Percentiles rank a stretch among this genome's conserved stretches.
Evolutionary conservation across 2,888 invertebrate species (phyloP).

Genomic region (Drosophila anomelani): DNA sequence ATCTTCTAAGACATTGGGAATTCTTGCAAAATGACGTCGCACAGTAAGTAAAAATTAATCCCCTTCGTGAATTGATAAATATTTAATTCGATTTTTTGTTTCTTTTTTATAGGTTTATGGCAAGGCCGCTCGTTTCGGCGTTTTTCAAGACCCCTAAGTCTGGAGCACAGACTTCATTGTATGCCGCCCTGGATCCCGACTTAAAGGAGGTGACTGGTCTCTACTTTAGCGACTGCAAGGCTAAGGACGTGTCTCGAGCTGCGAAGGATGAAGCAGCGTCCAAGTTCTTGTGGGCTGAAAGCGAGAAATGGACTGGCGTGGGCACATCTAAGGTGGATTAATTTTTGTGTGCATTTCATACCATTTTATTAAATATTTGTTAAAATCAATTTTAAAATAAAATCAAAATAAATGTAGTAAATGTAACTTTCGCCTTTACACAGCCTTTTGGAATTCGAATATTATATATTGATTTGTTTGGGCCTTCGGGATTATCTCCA

Average conservation of each 20-base stretch:
- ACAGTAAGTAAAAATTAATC: conserved; percentile 17
- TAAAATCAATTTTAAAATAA: background rate
- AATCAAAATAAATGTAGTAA: background rate
- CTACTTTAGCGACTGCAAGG: conserved; percentile 87
- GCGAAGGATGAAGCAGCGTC: conserved; percentile 86
- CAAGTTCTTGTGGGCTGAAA: conserved; percentile 87
- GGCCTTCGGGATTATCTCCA: background rate
- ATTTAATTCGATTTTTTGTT: background rate
- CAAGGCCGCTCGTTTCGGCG: conserved; percentile 77
- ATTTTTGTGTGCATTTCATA: background rate
- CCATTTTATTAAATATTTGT: conserved; percentile 8
- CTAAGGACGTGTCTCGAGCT: conserved; percentile 85
- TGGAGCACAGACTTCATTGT: conserved; percentile 83
- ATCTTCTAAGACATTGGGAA: conserved; percentile 90
- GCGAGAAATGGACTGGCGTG: conserved; percentile 82
- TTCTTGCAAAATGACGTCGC: conserved; percentile 86
- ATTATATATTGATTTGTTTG: background rate
- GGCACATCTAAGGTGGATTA: conserved; percentile 9
- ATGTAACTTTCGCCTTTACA: too few species aligned
- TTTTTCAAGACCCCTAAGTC: conserved; percentile 78
- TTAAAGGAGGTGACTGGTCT: conserved; percentile 75
- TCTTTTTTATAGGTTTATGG: conserved; percentile 27
- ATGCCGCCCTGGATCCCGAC: conserved; percentile 82
- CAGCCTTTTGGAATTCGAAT: background rate
- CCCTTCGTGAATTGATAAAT: background rate